These are phyloP conservation scores for Trichogramma evanescens DNA, from an alignment of 2,888 invertebrate species.

Conservation along the genomic window DNA sequence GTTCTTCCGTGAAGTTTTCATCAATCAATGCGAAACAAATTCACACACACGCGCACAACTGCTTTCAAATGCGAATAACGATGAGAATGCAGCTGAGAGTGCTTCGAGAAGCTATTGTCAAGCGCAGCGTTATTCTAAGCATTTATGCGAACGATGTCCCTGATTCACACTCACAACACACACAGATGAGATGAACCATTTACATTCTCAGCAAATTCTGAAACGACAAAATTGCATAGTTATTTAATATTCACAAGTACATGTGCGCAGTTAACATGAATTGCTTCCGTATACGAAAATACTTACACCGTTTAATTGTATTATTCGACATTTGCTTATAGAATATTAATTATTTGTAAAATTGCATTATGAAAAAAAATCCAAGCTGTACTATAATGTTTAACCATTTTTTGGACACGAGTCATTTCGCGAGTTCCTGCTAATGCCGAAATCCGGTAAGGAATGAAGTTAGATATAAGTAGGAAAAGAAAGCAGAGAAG, in stretches of 20 bases:
- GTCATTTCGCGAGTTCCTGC: too few relatives aligned
- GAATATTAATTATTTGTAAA: too few relatives aligned
- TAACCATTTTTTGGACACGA: too few relatives aligned
- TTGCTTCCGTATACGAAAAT: too few relatives aligned
- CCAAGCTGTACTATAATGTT: too few relatives aligned
- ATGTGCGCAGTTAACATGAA: too few relatives aligned
- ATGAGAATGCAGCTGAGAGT: constrained; percentile 15
- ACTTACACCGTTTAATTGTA: too few relatives aligned
- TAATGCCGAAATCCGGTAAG: not conserved
- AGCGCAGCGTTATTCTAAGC: constrained; percentile 18
- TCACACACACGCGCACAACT: not conserved
- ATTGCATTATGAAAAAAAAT: too few relatives aligned
- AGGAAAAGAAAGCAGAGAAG: not conserved
- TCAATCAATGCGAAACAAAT: not conserved
- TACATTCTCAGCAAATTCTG: not conserved
- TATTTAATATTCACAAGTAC: too few relatives aligned
- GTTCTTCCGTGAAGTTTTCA: not conserved
- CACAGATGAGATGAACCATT: too few relatives aligned
- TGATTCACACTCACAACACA: not conserved
- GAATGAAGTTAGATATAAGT: too few relatives aligned
- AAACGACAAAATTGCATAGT: not conserved
- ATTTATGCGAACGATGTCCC: constrained; percentile 3
- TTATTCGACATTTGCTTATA: too few relatives aligned
- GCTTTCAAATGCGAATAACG: constrained; percentile 19
- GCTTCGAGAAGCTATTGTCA: constrained; percentile 18